These are phyloP conservation scores for Deroptyus accipitrinus DNA, from an alignment of 2,113 vertebrate genomes.

Conservation along the genomic window DNA sequence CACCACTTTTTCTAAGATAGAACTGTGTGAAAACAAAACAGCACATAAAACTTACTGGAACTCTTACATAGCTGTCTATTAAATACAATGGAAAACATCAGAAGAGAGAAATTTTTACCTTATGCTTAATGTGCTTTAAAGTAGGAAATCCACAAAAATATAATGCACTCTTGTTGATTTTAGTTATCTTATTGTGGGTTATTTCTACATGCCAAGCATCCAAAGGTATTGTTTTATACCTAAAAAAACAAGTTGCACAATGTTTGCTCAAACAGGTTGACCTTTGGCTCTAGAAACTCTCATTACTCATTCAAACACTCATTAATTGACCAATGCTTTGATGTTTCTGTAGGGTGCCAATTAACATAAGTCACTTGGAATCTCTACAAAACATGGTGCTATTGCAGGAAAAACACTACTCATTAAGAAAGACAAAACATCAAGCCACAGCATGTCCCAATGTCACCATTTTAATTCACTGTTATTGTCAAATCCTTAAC, in stretches of 20 bases:
- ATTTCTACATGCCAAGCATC: slow-evolving; percentile 89
- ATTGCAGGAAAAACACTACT: neutral
- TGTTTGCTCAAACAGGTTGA: neutral
- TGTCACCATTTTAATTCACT: neutral
- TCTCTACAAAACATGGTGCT: neutral
- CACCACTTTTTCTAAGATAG: slow-evolving; percentile 88
- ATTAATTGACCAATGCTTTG: neutral
- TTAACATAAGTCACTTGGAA: neutral
- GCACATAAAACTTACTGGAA: slow-evolving; percentile 6
- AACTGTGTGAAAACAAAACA: slow-evolving; percentile 78
- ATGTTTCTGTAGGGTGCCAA: neutral
- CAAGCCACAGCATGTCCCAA: neutral
- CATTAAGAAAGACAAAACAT: neutral
- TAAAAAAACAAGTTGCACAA: slow-evolving; percentile 70
- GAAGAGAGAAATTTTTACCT: slow-evolving; percentile 75
- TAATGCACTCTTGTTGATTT: slow-evolving; percentile 81
- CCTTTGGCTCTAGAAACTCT: neutral
- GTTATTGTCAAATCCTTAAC: neutral
- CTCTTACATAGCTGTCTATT: neutral
- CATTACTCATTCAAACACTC: neutral
- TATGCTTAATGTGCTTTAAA: slow-evolving; percentile 92
- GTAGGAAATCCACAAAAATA: slow-evolving; percentile 99
- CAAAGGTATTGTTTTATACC: slow-evolving; percentile 84
- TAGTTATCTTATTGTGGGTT: slow-evolving; percentile 77
- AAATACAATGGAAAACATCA: neutral